Evolutionary conservation across 2,888 invertebrate species (phyloP).

Genomic region (Siphlonurus alternatus): DNA sequence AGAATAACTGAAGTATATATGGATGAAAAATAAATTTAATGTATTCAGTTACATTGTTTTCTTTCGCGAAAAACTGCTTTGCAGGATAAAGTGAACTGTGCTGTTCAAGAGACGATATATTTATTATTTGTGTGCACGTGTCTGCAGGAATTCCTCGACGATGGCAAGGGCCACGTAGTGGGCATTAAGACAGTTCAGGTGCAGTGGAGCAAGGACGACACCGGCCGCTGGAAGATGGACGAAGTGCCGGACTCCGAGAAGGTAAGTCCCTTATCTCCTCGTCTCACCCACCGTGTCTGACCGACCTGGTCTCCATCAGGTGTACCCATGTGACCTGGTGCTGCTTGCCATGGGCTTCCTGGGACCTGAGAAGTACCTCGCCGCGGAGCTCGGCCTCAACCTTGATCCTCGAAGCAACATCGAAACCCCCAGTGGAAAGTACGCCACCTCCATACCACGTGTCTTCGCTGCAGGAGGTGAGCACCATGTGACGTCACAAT

Average conservation of each 20-base stretch:
- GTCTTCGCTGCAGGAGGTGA: conserved; percentile 93
- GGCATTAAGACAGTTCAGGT: conserved; percentile 84
- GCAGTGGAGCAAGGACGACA: conserved; percentile 79
- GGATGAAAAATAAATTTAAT: no score
- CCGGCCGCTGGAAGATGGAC: conserved; percentile 85
- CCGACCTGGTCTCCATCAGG: conserved; percentile 21
- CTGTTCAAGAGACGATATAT: no score
- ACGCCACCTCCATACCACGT: conserved; percentile 60
- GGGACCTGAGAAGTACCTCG: conserved; percentile 82
- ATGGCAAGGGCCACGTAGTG: conserved; percentile 73
- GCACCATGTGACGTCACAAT: conserved; percentile 12
- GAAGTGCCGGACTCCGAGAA: conserved; percentile 66
- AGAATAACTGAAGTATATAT: no score
- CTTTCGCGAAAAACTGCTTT: no score
- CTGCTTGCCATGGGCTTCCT: conserved; percentile 97
- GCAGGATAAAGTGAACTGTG: no score
- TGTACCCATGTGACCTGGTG: conserved; percentile 77
- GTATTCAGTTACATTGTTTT: no score
- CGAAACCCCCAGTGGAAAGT: conserved; percentile 58
- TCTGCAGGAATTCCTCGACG: conserved; percentile 66
- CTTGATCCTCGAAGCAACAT: conserved; percentile 88
- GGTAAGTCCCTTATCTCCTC: conserved; percentile 19
- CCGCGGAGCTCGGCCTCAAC: conserved; percentile 57
- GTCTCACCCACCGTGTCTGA: background rate
- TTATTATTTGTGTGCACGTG: no score